phyloP scores from a whole-genome alignment of 23 tunicate genomes.

The Clavelina lepadiformis region DNA sequence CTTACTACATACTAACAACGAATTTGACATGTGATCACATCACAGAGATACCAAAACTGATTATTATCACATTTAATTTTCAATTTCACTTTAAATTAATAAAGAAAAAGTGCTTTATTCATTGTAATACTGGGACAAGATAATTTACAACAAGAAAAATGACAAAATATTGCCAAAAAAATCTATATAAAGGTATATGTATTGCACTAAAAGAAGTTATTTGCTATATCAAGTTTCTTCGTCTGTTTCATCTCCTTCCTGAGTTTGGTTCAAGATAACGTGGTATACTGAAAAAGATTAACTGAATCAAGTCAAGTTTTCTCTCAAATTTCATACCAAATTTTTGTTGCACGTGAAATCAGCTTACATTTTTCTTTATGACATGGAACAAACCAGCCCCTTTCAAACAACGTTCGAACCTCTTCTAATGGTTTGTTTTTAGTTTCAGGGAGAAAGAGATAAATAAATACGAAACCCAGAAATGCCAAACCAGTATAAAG shows the following conservation, averaged over 20 bases:
- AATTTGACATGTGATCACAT: too few species aligned
- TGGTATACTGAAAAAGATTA: constrained; percentile 11
- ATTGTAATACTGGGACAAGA: too few species aligned
- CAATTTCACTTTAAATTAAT: too few species aligned
- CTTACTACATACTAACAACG: too few species aligned
- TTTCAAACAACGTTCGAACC: constrained; percentile 39
- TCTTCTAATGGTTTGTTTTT: constrained; percentile 92
- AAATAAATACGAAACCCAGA: constrained; percentile 60
- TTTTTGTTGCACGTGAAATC: neutral
- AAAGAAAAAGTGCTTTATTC: too few species aligned
- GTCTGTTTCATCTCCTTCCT: constrained; percentile 13
- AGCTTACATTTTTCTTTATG: constrained; percentile 1
- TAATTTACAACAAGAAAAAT: too few species aligned
- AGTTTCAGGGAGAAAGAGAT: constrained; percentile 85
- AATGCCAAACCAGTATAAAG: constrained; percentile 69
- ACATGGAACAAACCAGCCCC: constrained; percentile 63
- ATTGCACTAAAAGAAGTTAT: neutral
- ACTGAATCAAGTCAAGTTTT: neutral
- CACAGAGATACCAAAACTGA: too few species aligned
- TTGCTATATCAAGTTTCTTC: constrained; percentile 23
- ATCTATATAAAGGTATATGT: too few species aligned
- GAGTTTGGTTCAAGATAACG: constrained; percentile 27
- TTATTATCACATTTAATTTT: too few species aligned
- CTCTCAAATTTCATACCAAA: neutral
- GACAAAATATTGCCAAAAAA: too few species aligned